Percentiles rank a stretch among this genome's conserved stretches.
These are phyloP conservation scores for Emmelina monodactyla DNA, from an alignment of 2,888 invertebrate genomes.

Conservation along the genomic window DNA sequence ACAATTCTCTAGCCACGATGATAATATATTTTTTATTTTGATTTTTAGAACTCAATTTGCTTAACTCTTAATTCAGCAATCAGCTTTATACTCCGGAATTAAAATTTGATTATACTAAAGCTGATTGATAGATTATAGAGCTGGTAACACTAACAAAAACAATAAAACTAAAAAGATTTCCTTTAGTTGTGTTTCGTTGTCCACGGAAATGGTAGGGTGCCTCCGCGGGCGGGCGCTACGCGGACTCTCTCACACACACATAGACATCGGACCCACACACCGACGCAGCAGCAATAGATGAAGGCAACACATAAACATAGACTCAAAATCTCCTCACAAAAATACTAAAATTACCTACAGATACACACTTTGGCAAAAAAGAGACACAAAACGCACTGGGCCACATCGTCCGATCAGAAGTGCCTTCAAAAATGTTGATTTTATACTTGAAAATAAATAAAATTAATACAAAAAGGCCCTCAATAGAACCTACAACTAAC, in stretches of 20 bases:
- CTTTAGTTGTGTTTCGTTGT: not conserved
- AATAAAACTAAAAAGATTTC: too few species aligned
- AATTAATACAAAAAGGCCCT: slow-evolving; percentile 85
- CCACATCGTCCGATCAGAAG: slow-evolving; percentile 94
- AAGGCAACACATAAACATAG: slow-evolving; percentile 70
- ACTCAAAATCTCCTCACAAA: slow-evolving; percentile 23
- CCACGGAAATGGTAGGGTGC: slow-evolving; percentile 16
- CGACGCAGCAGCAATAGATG: slow-evolving; percentile 84
- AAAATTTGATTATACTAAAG: too few species aligned
- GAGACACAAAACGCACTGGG: slow-evolving; percentile 78
- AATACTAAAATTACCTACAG: slow-evolving; percentile 24
- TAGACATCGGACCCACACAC: slow-evolving; percentile 73
- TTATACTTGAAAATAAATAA: slow-evolving; percentile 79
- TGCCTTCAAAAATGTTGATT: slow-evolving; percentile 89
- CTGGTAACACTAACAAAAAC: too few species aligned
- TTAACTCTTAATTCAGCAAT: too few species aligned
- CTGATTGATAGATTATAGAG: too few species aligned
- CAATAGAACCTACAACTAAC: slow-evolving; percentile 83
- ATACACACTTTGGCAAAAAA: slow-evolving; percentile 28
- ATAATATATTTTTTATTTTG: too few species aligned
- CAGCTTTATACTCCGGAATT: too few species aligned
- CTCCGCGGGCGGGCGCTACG: slow-evolving; percentile 40
- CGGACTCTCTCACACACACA: slow-evolving; percentile 74
- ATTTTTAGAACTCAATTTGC: too few species aligned
- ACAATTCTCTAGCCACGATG: too few species aligned